Base-by-base conservation (phyloP, 2,113 vertebrate genomes). In the Bubo scandiacus region DNA sequence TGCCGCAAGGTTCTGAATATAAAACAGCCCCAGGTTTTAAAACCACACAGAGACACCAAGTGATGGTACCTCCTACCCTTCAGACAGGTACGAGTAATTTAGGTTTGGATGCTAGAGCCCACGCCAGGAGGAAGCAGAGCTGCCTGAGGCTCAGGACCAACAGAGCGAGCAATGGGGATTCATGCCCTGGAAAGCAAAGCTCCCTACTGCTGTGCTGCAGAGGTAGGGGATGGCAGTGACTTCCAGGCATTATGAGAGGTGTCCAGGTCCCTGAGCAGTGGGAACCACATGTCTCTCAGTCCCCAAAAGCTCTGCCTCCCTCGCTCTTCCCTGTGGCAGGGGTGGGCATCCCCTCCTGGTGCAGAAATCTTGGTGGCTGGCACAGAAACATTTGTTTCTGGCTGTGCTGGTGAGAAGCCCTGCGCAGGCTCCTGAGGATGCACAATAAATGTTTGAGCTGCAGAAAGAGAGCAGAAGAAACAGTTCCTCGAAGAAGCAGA, bases 391-490 rank as follows among this genome's bases (percentile, higher is more conserved):
- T 14, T 61, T 52, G 21, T 70, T 80, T 62, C 42, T 74, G 62
- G 34, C 29, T 47, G 18, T 17, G 70, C n/a, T 49, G 57, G 63
- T 73, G 34, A 40, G 36, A 51, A 54, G 51, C 45, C 51, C 58
- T 40, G 21, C 47, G 51, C 63, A 66, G 65, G 36, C n/a, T 89
- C 81, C 87, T 61, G 57, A 83, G 32, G 43, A 52, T 30, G 54
- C 19, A 75, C 47, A 72, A n/a, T 49, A 71, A 75, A 72, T 5
- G 51, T 36, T 3, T 79, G 45, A 74, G 45, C n/a, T 83, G 15
- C 49, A 95, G n/a, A 81, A 94, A 87, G 65, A 47, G 30, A 42
- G 63, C 71, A 70, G 66, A 70, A 77, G 78, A 94, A 96, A 84
- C 22, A 90, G 52, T 16, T 84, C 51, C 43, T 47, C 30, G 47